Conservation (phyloP, 2,888 invertebrate species). For the Glyphotaelius pellucidus region DNA sequence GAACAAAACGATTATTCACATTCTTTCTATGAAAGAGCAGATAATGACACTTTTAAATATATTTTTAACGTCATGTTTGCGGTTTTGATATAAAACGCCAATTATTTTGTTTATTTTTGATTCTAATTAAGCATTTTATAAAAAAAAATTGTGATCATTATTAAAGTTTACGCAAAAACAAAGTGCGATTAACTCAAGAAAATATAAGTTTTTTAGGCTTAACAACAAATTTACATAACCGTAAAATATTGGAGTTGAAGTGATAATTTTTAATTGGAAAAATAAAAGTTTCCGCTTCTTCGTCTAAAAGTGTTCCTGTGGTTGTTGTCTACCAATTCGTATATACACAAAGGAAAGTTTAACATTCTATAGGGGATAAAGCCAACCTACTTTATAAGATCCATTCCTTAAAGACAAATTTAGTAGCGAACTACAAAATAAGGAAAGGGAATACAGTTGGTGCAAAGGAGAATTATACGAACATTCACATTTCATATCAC, state of each 20-base stretch:
- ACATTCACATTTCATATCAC: background rate
- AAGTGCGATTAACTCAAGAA: background rate
- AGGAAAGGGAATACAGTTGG: background rate
- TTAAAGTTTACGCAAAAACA: background rate
- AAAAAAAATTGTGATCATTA: background rate
- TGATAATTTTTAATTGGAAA: background rate
- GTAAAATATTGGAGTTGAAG: too few relatives aligned
- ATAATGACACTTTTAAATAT: background rate
- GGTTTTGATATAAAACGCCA: background rate
- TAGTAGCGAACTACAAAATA: background rate
- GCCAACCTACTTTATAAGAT: background rate
- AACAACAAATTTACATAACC: too few relatives aligned
- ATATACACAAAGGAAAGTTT: background rate
- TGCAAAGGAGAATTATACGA: background rate
- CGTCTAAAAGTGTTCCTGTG: background rate
- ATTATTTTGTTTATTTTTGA: background rate
- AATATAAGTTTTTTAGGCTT: too few relatives aligned
- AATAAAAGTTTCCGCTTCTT: background rate
- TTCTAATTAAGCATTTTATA: too few relatives aligned
- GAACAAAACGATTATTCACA: too few relatives aligned
- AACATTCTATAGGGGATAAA: background rate
- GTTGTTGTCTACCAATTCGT: background rate
- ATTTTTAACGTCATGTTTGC: background rate
- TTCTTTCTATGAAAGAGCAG: too few relatives aligned
- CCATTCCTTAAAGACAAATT: background rate